Base-by-base conservation (phyloP, 2,888 invertebrate genomes). In the Neoascia interrupta region DNA sequence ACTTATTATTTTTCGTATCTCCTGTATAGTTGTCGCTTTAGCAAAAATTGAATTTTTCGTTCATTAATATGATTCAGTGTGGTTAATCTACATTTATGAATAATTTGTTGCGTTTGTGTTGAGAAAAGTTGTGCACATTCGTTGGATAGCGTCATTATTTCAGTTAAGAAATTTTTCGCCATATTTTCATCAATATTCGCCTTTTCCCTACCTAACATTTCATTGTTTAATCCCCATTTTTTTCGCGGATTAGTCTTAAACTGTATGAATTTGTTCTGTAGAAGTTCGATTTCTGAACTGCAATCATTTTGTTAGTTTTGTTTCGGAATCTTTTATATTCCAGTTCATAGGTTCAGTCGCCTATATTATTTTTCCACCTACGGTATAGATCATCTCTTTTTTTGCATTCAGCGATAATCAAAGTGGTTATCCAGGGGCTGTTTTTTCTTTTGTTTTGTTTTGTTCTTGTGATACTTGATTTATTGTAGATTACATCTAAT, bases 131-230 rank as follows among this genome's bases (percentile, higher is more conserved):
- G n/a, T n/a, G n/a, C n/a, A n/a, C n/a, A n/a, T n/a, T n/a, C n/a
- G n/a, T n/a, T n/a, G n/a, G n/a, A n/a, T n/a, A n/a, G n/a, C n/a
- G n/a, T n/a, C n/a, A n/a, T 34, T 4, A 8, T 16, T n/a, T 49
- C 28, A 6, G 6, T 49, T 18, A 5, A 19, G 15, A 49, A 45
- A 19, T 49, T 16, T 15, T 11, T 49, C 1, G 11, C 11, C n/a
- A 49, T n/a, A 3, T n/a, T 49, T 18, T 49, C 49, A 3, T 34
- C 49, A 19, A 36, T 19, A 6, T 11, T 36, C 4, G 4, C 2
- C 8, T 8, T 49, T 34, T 51, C 36, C 13, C n/a, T 51, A 36
- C 36, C 51, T 10, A 34, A 13, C 21, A 51, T 51, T 34, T 51
- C 8, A 19, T 34, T 36, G 19, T 36, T 51, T 13, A 51, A 21